Evolutionary conservation across 2,888 invertebrate genomes (phyloP).

Genomic region (Stenoptilia bipunctidactyla): DNA sequence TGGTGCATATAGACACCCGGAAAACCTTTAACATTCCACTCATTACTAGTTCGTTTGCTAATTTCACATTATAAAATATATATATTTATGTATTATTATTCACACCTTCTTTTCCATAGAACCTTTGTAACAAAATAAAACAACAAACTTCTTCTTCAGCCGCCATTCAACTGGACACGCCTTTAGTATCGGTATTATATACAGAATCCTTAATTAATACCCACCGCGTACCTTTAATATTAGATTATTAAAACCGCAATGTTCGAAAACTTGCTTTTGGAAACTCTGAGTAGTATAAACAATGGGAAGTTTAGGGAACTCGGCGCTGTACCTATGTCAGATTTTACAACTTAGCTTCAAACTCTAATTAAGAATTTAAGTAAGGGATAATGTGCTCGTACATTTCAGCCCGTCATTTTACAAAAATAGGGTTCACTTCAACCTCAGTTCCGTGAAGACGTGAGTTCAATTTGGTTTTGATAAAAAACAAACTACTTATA

Average conservation of each 20-base stretch:
- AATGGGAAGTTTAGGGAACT: conserved; percentile 49
- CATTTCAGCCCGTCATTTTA: neutral
- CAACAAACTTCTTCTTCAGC: too few relatives aligned
- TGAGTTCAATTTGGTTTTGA: too few relatives aligned
- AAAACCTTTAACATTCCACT: too few relatives aligned
- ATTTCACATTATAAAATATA: too few relatives aligned
- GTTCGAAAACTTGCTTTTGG: conserved; percentile 64
- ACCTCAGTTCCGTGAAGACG: too few relatives aligned
- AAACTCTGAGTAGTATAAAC: conserved; percentile 61
- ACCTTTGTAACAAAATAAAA: too few relatives aligned
- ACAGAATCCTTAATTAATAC: conserved; percentile 65
- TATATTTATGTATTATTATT: too few relatives aligned
- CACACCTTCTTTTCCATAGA: too few relatives aligned
- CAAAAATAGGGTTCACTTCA: too few relatives aligned
- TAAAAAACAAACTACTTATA: too few relatives aligned
- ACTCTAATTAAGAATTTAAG: conserved; percentile 64
- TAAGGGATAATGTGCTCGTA: conserved; percentile 30
- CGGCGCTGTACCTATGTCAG: conserved; percentile 46
- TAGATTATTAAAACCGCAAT: conserved; percentile 70
- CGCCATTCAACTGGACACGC: conserved; percentile 26
- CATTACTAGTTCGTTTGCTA: too few relatives aligned
- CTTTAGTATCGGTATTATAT: conserved; percentile 50
- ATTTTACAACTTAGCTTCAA: conserved; percentile 51
- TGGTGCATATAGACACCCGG: too few relatives aligned
- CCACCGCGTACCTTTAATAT: conserved; percentile 64